A percentile compares a stretch with the other conserved stretches of the same genome.
phyloP scores from a whole-genome alignment of 2,113 vertebrate genomes.

The Hydrochoerus hydrochaeris region DNA sequence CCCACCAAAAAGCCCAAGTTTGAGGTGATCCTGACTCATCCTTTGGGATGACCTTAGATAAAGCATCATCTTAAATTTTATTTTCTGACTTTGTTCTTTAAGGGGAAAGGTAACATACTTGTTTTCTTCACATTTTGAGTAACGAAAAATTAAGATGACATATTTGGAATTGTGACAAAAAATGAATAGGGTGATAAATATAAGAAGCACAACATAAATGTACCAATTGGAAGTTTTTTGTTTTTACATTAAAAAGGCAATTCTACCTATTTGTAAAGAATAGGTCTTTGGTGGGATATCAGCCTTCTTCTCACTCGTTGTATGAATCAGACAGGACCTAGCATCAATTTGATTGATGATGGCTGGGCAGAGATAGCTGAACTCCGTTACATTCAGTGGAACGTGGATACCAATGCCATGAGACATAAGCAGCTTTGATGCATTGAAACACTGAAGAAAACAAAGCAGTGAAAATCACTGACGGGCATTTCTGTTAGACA shows the following conservation, averaged over 20 bases:
- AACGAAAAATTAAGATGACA: not conserved
- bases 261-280: slow-evolving; percentile 89
- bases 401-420: slow-evolving; percentile 92
- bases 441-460: slow-evolving; percentile 92
- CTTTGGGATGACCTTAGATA: not conserved
- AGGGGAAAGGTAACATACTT: not conserved
- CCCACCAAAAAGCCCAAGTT: not conserved
- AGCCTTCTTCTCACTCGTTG: slow-evolving; percentile 83
- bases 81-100: not conserved
- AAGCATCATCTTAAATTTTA: not conserved
- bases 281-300: slow-evolving; percentile 86
- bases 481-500: slow-evolving; percentile 25
- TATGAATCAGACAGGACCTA: slow-evolving; percentile 91
- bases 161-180: slow-evolving; percentile 20
- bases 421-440: slow-evolving; percentile 89
- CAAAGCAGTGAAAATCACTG: slow-evolving; percentile 43
- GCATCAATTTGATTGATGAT: slow-evolving; percentile 95
- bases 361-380: slow-evolving; percentile 95
- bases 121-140: slow-evolving; percentile 42
- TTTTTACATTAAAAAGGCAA: not conserved
- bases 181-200: slow-evolving; percentile 11
- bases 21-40: not conserved
- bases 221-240: not conserved
- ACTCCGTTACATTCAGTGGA: slow-evolving; percentile 89
- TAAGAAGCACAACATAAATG: slow-evolving; percentile 40